Conservation (phyloP, 2,888 invertebrate genomes). For the Nephrotoma flavescens region DNA sequence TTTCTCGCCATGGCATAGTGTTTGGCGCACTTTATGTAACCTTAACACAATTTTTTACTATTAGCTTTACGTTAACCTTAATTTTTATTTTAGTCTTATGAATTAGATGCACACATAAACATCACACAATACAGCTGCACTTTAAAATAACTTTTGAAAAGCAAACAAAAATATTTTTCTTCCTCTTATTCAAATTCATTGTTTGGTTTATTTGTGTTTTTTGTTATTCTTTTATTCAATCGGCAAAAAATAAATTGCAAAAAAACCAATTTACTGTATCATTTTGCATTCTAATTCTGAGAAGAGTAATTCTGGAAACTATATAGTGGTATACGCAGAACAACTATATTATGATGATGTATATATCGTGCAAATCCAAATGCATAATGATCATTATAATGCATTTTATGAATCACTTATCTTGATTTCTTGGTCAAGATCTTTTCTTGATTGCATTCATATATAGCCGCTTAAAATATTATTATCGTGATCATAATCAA, state of each 20-base stretch:
- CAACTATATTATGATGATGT: too few species aligned
- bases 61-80: not conserved
- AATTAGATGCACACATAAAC: too few species aligned
- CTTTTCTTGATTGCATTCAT: not conserved
- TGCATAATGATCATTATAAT: not conserved
- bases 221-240: not conserved
- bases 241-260: not conserved
- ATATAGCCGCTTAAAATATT: not conserved
- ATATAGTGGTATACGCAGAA: not conserved
- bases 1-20: too few species aligned
- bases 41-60: not conserved
- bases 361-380: not conserved
- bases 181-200: not conserved
- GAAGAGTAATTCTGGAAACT: not conserved
- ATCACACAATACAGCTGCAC: not conserved
- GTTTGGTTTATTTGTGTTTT: not conserved
- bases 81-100: not conserved
- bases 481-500: not conserved
- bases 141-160: not conserved
- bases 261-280: not conserved
- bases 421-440: not conserved
- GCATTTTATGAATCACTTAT: not conserved
- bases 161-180: not conserved
- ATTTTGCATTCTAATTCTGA: not conserved
- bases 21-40: not conserved